phyloP scores from a whole-genome alignment of 2,888 invertebrate genomes.

The Amblyteles armatorius region DNA sequence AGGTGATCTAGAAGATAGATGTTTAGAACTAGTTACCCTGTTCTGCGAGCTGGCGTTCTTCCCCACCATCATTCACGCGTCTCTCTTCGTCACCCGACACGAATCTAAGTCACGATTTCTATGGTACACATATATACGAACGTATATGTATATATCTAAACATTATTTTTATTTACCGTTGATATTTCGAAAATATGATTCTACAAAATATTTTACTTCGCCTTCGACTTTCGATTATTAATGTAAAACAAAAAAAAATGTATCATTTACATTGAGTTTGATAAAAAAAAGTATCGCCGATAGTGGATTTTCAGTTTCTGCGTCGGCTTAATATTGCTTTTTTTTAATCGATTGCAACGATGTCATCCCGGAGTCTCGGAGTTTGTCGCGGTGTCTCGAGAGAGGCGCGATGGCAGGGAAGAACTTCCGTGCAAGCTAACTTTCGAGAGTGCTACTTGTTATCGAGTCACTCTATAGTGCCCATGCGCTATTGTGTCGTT shows the following conservation, averaged over 20 bases:
- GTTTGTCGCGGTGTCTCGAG: slow-evolving; percentile 40
- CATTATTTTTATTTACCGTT: not conserved
- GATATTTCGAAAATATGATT: not conserved
- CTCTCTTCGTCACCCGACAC: slow-evolving; percentile 31
- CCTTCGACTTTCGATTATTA: not conserved
- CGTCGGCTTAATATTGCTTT: slow-evolving; percentile 8
- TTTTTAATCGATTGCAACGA: slow-evolving; percentile 5
- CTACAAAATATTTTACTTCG: not conserved
- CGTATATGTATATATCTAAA: not conserved
- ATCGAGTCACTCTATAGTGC: slow-evolving; percentile 79
- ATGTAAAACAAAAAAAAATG: not conserved
- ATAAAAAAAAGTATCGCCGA: not conserved
- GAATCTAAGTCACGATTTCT: slow-evolving; percentile 3
- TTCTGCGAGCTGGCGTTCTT: slow-evolving; percentile 80
- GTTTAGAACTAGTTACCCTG: slow-evolving; percentile 83
- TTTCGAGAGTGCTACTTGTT: slow-evolving; percentile 81
- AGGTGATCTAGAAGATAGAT: slow-evolving; percentile 80
- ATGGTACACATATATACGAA: not conserved
- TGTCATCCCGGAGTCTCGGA: slow-evolving; percentile 7
- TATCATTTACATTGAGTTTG: not conserved
- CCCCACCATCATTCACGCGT: slow-evolving; percentile 70
- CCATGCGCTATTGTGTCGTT: slow-evolving; percentile 75
- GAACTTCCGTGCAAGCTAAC: slow-evolving; percentile 80
- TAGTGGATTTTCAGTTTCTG: not conserved
- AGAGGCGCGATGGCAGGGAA: slow-evolving; percentile 73